These are phyloP conservation scores for Sebastiscus albofasciatus DNA, from an alignment of 2,797 vertebrate genomes.

Conservation along the genomic window DNA sequence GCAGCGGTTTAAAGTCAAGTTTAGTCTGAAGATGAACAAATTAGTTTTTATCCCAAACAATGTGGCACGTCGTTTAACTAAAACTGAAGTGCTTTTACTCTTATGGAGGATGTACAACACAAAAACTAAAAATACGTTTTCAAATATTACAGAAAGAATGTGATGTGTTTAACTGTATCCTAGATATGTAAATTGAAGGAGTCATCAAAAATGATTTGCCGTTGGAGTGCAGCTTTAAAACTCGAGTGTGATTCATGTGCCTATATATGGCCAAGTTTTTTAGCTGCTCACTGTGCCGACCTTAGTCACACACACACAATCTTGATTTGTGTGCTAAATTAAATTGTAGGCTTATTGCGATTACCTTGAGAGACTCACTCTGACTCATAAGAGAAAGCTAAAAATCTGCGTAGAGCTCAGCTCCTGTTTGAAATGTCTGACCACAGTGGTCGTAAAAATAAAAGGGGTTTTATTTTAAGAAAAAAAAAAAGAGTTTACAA, in stretches of 20 bases:
- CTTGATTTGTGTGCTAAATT: conserved; percentile 6
- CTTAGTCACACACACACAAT: neutral
- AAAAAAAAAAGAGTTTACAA: neutral
- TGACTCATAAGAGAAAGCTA: conserved; percentile 1
- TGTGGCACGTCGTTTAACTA: conserved; percentile 1
- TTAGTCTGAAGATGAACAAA: conserved; percentile 22
- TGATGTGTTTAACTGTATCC: neutral
- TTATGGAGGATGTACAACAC: neutral
- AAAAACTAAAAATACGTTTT: neutral
- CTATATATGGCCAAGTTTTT: neutral
- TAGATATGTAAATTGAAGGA: neutral
- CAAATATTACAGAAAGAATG: neutral
- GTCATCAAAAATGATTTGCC: neutral
- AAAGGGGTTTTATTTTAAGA: neutral
- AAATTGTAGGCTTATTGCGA: neutral
- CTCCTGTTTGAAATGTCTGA: conserved; percentile 6
- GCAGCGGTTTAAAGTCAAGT: neutral
- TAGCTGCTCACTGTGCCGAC: neutral
- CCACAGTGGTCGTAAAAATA: neutral
- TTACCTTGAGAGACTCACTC: conserved; percentile 8
- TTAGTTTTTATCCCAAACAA: conserved; percentile 29
- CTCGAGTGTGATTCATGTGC: neutral
- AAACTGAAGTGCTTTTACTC: neutral
- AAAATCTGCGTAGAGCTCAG: neutral
- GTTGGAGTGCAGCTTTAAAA: neutral